phyloP scores from a whole-genome alignment of 2,797 vertebrate species.

The Prionace glauca region DNA sequence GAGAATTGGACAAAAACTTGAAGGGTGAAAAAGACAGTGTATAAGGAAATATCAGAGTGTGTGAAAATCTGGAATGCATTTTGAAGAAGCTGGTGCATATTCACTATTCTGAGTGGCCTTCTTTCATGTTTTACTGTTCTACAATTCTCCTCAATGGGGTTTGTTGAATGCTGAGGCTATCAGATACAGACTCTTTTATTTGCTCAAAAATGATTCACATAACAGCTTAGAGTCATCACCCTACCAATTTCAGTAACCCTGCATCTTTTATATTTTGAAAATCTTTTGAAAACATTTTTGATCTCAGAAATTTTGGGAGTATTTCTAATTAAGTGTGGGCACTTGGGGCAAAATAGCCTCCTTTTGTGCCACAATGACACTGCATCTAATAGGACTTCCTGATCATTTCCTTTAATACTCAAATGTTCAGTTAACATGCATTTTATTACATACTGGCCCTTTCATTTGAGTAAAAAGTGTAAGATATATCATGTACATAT shows the following conservation, averaged over 20 bases:
- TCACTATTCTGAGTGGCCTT: no score
- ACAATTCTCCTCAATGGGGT: no score
- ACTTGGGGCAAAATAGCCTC: no score
- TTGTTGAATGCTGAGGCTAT: not conserved
- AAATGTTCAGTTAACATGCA: no score
- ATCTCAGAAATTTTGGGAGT: not conserved
- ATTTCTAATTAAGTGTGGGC: not conserved
- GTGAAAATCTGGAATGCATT: not conserved
- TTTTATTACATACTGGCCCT: no score
- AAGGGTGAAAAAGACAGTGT: not conserved
- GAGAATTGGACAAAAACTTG: not conserved
- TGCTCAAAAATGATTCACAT: not conserved
- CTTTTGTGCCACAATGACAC: no score
- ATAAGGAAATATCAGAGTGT: not conserved
- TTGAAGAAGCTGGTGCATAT: not conserved
- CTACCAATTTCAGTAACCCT: not conserved
- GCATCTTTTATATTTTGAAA: not conserved
- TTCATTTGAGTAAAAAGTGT: no score
- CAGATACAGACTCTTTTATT: not conserved
- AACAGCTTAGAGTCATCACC: not conserved
- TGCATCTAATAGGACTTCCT: no score
- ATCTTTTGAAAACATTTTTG: not conserved
- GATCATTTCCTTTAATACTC: no score
- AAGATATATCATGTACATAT: no score
- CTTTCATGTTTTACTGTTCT: not conserved